Percentiles rank a stretch among this genome's conserved stretches.
Evolutionary conservation across 2,113 vertebrate genomes (phyloP).

Genomic region (Laterallus jamaicensis): DNA sequence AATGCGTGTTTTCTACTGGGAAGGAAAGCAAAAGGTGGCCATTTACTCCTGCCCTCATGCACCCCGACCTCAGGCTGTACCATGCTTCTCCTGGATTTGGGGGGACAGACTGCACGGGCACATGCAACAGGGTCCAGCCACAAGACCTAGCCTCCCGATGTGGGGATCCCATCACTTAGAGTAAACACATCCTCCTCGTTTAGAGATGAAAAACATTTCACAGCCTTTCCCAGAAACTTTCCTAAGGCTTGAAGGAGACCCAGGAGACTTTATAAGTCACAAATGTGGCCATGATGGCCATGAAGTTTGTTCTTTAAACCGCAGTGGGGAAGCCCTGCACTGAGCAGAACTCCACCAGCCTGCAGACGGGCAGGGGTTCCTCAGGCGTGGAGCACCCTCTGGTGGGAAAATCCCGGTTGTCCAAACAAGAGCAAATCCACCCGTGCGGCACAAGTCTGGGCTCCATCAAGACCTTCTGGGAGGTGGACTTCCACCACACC

Average conservation of each 20-base stretch:
- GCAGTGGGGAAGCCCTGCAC: accelerated
- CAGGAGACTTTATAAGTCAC: neutral
- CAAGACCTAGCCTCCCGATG: neutral
- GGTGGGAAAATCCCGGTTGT: neutral
- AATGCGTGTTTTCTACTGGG: neutral
- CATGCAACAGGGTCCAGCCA: accelerated
- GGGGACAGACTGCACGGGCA: no score
- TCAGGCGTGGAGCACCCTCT: slow-evolving; percentile 26
- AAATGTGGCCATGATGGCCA: accelerated
- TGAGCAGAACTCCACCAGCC: accelerated
- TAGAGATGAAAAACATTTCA: neutral
- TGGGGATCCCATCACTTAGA: neutral
- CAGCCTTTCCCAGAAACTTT: neutral
- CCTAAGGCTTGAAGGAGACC: neutral
- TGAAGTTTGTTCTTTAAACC: accelerated
- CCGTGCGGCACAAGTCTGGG: accelerated
- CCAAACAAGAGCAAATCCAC: accelerated
- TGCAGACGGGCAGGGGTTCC: neutral
- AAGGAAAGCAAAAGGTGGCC: neutral
- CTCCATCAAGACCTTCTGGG: accelerated
- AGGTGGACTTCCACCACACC: accelerated
- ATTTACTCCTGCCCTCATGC: accelerated
- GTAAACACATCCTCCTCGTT: accelerated
- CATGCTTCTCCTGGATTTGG: accelerated
- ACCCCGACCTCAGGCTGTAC: accelerated